Evolutionary conservation across 2,797 vertebrate genomes (phyloP).

Genomic region (Triplophysa bombifrons): DNA sequence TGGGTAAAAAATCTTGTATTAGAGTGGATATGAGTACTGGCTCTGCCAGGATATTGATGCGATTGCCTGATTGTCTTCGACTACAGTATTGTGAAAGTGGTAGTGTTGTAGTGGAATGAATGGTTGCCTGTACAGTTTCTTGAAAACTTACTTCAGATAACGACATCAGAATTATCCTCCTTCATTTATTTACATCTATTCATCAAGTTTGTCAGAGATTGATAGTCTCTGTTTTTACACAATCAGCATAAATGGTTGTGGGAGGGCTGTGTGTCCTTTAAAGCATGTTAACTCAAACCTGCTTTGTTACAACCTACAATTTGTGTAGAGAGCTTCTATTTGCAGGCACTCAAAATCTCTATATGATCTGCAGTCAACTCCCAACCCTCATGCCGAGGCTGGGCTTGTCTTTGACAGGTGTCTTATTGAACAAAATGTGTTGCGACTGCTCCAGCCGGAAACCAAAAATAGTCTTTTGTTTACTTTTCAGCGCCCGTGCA

Average conservation of each 20-base stretch:
- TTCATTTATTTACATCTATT: background rate
- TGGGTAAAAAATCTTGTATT: background rate
- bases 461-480: background rate
- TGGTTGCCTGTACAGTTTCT: background rate
- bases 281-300: background rate
- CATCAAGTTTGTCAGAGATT: background rate
- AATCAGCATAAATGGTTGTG: background rate
- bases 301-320: background rate
- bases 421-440: background rate
- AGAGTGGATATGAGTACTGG: background rate
- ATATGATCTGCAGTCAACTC: background rate
- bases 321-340: background rate
- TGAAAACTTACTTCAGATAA: background rate
- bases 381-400: background rate
- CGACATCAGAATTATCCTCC: too few species aligned
- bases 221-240: too few species aligned
- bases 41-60: background rate
- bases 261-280: background rate
- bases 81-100: background rate
- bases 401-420: background rate
- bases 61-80: background rate
- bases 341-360: background rate
- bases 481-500: background rate
- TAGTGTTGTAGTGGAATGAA: constrained; percentile 22
- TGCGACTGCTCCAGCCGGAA: background rate